Conservation (phyloP, 2,113 vertebrate genomes). For the Tyrannus savana region DNA sequence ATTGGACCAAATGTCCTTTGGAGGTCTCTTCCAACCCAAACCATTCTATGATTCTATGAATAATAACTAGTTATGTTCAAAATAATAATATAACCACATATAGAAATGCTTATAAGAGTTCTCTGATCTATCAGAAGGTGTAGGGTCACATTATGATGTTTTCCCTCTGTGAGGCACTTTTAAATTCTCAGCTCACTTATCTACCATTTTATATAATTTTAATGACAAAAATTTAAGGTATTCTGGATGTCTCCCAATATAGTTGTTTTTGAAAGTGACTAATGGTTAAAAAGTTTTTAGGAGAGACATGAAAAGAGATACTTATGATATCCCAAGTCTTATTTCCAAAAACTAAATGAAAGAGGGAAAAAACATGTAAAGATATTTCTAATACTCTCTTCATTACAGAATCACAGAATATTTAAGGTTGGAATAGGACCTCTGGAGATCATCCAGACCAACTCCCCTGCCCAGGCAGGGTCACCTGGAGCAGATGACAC, state of each 20-base stretch:
- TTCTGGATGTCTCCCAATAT: not conserved
- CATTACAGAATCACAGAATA: not conserved
- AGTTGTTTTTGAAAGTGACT: not conserved
- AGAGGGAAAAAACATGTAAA: not conserved
- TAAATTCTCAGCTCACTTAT: not conserved
- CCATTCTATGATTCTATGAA: accelerated
- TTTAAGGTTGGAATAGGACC: not conserved
- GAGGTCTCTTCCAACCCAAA: not conserved
- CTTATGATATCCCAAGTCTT: not conserved
- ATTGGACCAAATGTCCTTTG: not conserved
- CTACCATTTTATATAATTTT: not conserved
- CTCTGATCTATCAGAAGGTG: not conserved
- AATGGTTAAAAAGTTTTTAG: not conserved
- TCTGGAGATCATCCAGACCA: not conserved
- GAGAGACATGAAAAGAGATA: not conserved
- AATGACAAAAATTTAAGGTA: not conserved
- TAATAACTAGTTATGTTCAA: not conserved
- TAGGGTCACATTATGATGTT: not conserved
- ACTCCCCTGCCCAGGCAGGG: not conserved
- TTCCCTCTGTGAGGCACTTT: not conserved
- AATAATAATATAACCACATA: not conserved
- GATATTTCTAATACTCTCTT: not conserved
- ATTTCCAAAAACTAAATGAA: not conserved
- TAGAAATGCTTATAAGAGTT: not conserved
- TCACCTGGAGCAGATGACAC: not conserved